Conservation (phyloP, 2,113 vertebrate genomes). For the Pyrgilauda ruficollis region DNA sequence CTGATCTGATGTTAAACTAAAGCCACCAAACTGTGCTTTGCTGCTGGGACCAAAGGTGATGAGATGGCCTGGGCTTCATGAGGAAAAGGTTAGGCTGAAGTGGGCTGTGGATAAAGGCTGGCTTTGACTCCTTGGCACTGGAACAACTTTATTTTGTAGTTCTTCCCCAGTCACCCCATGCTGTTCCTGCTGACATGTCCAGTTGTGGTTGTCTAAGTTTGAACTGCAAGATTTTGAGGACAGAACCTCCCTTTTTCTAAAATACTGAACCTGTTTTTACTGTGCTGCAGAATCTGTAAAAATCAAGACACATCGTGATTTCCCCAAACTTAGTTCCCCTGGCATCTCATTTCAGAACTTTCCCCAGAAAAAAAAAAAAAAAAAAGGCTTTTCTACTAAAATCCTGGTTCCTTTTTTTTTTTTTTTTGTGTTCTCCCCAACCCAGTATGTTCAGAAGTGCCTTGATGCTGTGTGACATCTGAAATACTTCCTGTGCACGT, state of each 20-base stretch:
- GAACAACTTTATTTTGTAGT: not conserved
- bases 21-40: not conserved
- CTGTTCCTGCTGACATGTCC: not conserved
- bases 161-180: not conserved
- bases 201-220: not conserved
- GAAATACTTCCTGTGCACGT: not conserved
- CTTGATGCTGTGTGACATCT: not conserved
- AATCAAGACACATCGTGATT: not conserved
- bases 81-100: not conserved
- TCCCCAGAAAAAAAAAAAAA: not conserved
- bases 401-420: not conserved
- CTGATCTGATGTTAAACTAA: not conserved
- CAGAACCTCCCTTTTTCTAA: not conserved
- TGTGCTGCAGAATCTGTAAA: rapidly evolving
- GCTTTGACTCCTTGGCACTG: not conserved
- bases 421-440: rapidly evolving
- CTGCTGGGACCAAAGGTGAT: not conserved
- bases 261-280: not conserved
- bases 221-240: not conserved
- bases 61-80: not conserved
- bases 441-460: not conserved
- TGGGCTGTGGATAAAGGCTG: rapidly evolving
- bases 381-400: not conserved
- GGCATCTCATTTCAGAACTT: not conserved
- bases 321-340: not conserved